A percentile compares a stretch with the other conserved stretches of the same genome.
These are phyloP conservation scores for Onchidella celtica DNA, from an alignment of 2,888 invertebrate genomes.

Conservation along the genomic window DNA sequence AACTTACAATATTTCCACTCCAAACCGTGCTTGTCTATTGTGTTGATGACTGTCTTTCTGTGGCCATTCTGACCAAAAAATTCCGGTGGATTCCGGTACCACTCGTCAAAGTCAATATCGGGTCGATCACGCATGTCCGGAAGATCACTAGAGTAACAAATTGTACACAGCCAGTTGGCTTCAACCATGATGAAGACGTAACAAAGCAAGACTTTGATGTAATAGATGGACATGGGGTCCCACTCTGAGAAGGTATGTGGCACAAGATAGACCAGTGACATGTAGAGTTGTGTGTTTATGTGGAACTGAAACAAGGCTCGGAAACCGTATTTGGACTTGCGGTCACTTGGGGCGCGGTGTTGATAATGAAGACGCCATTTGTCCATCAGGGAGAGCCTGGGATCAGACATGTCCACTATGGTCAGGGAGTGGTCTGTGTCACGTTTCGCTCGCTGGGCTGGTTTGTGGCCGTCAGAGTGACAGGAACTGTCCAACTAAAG, in stretches of 20 bases:
- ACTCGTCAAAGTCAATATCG: not conserved
- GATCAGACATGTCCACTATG: too few relatives aligned
- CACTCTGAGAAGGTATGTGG: slow-evolving; percentile 61
- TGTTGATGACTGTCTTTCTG: not conserved
- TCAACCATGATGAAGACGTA: slow-evolving; percentile 61
- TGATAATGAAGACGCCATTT: slow-evolving; percentile 47
- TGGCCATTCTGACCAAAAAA: slow-evolving; percentile 42
- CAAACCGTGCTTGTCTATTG: slow-evolving; percentile 54
- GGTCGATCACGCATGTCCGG: slow-evolving; percentile 1
- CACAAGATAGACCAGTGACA: slow-evolving; percentile 59
- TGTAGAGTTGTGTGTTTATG: slow-evolving; percentile 63
- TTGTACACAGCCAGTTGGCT: slow-evolving; percentile 65
- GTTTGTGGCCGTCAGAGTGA: not conserved
- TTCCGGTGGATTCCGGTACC: slow-evolving; percentile 48
- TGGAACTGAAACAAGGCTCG: slow-evolving; percentile 61
- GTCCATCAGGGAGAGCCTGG: slow-evolving; percentile 30
- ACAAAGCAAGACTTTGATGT: slow-evolving; percentile 60
- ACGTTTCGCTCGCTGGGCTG: not conserved
- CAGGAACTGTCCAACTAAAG: not conserved
- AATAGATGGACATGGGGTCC: slow-evolving; percentile 62
- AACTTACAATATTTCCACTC: slow-evolving; percentile 64
- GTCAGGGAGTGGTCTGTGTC: not conserved
- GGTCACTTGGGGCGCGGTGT: slow-evolving; percentile 25
- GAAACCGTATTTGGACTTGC: slow-evolving; percentile 47
- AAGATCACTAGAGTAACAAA: slow-evolving; percentile 55